phyloP scores from a whole-genome alignment of 1,140 invertebrate species.

The Aricia agestis region DNA sequence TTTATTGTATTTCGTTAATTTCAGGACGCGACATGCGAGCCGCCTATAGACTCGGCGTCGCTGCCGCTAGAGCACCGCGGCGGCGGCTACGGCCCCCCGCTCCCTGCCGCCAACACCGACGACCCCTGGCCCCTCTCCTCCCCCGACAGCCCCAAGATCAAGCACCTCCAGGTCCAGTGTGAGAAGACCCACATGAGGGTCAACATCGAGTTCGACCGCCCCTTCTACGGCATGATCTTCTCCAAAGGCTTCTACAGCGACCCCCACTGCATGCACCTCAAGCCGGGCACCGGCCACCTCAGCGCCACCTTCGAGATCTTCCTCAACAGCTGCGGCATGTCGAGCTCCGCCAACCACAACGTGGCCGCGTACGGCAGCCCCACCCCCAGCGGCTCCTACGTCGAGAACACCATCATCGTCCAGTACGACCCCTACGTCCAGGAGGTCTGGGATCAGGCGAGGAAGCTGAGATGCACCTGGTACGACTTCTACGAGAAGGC shows the following conservation, averaged over 20 bases:
- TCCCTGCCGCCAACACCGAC: constrained; percentile 78
- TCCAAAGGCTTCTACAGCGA: constrained; percentile 95
- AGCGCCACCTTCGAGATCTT: constrained; percentile 95
- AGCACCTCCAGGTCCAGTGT: constrained; percentile 94
- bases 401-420: constrained; percentile 96
- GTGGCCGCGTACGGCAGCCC: constrained; percentile 87
- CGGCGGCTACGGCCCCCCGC: constrained; percentile 81
- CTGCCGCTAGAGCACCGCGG: constrained; percentile 86
- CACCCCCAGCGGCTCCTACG: constrained; percentile 92
- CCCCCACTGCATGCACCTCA: constrained; percentile 92
- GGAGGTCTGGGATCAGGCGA: constrained; percentile 90
- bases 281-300: constrained; percentile 91
- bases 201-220: constrained; percentile 95
- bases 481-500: constrained; percentile 97
- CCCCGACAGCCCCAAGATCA: constrained; percentile 93
- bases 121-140: constrained; percentile 90
- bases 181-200: constrained; percentile 97
- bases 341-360: constrained; percentile 90
- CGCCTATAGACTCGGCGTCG: constrained; percentile 86
- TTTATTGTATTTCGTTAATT: constrained; percentile 47
- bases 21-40: constrained; percentile 84
- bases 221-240: constrained; percentile 97
- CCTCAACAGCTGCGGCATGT: constrained; percentile 93
- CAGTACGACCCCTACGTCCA: constrained; percentile 97
- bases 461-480: constrained; percentile 94